A percentile compares a stretch with the other conserved stretches of the same genome.
Conservation (phyloP, 2,888 invertebrate genomes). For the Scaeva pyrastri region DNA sequence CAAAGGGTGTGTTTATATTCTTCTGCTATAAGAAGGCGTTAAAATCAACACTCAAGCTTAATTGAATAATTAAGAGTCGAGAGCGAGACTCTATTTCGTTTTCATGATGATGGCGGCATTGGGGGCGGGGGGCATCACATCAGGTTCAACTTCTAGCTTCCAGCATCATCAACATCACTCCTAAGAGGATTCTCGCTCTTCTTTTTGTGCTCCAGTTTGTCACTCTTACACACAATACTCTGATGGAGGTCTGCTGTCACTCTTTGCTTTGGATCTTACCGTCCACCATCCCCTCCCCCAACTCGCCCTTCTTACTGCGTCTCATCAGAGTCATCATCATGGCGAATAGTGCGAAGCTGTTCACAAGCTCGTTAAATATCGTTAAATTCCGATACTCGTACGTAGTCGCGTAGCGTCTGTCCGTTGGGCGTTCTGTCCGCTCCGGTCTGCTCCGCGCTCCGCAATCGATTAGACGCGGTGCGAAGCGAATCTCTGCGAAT, state of each 20-base stretch:
- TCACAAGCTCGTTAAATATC: slow-evolving; percentile 64
- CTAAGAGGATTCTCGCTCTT: slow-evolving; percentile 49
- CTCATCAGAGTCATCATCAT: neutral
- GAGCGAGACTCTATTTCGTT: slow-evolving; percentile 22
- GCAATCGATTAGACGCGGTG: slow-evolving; percentile 55
- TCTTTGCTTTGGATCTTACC: neutral
- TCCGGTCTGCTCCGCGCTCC: neutral
- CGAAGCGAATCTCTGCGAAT: slow-evolving; percentile 53
- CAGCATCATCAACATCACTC: slow-evolving; percentile 7
- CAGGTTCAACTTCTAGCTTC: too few species aligned
- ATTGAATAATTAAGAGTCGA: slow-evolving; percentile 73
- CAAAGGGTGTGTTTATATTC: slow-evolving; percentile 56
- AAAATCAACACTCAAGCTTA: slow-evolving; percentile 74
- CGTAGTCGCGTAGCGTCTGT: too few species aligned
- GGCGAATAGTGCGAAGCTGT: slow-evolving; percentile 29
- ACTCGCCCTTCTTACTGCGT: neutral
- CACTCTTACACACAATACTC: slow-evolving; percentile 21
- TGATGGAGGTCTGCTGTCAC: slow-evolving; percentile 39
- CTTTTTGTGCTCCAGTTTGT: slow-evolving; percentile 27
- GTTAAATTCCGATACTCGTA: slow-evolving; percentile 55
- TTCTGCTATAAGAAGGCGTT: slow-evolving; percentile 58
- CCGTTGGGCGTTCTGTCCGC: slow-evolving; percentile 25
- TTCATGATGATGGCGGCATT: slow-evolving; percentile 24
- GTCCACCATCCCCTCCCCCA: neutral
- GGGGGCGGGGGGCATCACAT: too few species aligned